Percentiles rank a stretch among this genome's conserved stretches.
Conservation (phyloP, 2,113 vertebrate species). For the Numida meleagris region DNA sequence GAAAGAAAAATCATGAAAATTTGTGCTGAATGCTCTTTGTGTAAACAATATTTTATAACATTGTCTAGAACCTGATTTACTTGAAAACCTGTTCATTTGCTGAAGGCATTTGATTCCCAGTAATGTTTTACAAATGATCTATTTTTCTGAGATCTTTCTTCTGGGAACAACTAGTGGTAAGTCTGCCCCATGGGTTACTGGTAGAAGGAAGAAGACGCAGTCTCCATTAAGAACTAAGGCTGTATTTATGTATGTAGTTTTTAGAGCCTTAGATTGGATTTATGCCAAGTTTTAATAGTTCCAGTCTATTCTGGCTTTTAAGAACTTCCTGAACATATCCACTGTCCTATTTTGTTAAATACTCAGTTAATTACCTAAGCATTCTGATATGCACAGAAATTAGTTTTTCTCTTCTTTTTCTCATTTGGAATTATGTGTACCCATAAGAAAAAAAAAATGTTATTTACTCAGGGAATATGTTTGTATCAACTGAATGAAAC, state of each 20-base stretch:
- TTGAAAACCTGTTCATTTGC: conserved; percentile 12
- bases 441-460: background rate
- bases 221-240: conserved; percentile 25
- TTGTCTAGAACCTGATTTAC: background rate
- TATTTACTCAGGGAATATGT: background rate
- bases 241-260: conserved; percentile 20
- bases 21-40: background rate
- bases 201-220: background rate
- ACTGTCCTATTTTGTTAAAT: background rate
- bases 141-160: background rate
- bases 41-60: background rate
- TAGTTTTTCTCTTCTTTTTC: background rate
- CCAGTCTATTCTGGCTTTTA: conserved; percentile 3
- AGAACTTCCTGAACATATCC: conserved; percentile 23
- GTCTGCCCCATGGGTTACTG: background rate
- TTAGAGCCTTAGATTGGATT: conserved; percentile 31
- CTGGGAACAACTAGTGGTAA: conserved; percentile 25
- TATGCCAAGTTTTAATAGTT: conserved; percentile 44
- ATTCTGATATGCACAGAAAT: background rate
- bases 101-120: conserved; percentile 20
- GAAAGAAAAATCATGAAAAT: background rate
- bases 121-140: background rate
- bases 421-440: background rate
- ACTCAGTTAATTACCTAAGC: background rate
- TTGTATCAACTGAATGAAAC: background rate